These are phyloP conservation scores for Tenrec ecaudatus DNA, from an alignment of 2,113 vertebrate genomes.

Conservation along the genomic window DNA sequence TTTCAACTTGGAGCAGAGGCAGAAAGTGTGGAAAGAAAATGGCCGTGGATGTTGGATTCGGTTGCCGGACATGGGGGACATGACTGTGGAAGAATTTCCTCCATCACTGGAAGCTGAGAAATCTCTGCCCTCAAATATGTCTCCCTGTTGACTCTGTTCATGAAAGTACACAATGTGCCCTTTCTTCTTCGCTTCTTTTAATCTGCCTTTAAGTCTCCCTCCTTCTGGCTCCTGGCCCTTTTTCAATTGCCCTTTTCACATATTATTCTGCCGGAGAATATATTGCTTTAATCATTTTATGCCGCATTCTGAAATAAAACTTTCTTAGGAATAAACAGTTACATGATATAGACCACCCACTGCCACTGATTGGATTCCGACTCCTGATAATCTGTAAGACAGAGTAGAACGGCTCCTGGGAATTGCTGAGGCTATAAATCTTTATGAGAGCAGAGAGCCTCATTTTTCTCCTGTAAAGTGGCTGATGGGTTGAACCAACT, in stretches of 20 bases:
- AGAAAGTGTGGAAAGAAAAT: not conserved
- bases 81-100: not conserved
- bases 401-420: too few relatives aligned
- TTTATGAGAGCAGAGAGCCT: too few relatives aligned
- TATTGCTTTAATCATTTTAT: constrained; percentile 40
- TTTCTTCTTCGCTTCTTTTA: not conserved
- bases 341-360: not conserved
- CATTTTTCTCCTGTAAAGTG: too few relatives aligned
- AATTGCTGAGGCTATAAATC: too few relatives aligned
- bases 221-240: not conserved
- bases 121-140: constrained; percentile 1
- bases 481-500: too few relatives aligned
- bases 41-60: not conserved
- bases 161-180: not conserved
- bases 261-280: constrained; percentile 26
- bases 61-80: not conserved
- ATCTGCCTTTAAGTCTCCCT: not conserved
- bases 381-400: too few relatives aligned
- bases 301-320: constrained; percentile 24
- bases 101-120: not conserved
- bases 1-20: not conserved
- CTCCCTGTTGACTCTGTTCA: not conserved
- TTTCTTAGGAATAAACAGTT: not conserved
- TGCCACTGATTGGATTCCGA: too few relatives aligned
- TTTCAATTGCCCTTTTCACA: constrained; percentile 17